A percentile compares a stretch with the other conserved stretches of the same genome.
Conservation (phyloP, 2,888 invertebrate species). For the Gymnocheta viridis region DNA sequence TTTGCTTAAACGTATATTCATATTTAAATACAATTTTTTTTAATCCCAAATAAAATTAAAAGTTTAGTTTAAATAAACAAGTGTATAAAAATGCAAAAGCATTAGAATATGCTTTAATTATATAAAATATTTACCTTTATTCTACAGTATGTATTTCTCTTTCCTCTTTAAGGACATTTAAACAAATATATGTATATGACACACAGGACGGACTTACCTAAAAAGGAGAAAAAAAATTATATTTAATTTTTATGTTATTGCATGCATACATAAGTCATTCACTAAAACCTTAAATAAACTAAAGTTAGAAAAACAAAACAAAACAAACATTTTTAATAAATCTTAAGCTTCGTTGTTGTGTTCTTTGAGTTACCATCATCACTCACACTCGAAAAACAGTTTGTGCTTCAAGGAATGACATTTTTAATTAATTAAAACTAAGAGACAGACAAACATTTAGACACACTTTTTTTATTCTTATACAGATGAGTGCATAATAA, state of each 20-base stretch:
- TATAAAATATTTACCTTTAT: constrained; percentile 34
- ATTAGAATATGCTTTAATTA: constrained; percentile 35
- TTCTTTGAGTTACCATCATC: neutral
- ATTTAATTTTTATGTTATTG: neutral
- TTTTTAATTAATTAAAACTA: constrained; percentile 45
- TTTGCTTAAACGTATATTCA: neutral
- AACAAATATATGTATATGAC: neutral
- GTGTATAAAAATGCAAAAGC: neutral
- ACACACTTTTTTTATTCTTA: constrained; percentile 6
- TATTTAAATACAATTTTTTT: neutral
- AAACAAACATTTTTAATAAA: constrained; percentile 10
- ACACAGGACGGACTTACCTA: constrained; percentile 53
- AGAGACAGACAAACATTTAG: constrained; percentile 8
- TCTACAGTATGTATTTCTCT: neutral
- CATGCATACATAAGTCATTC: neutral
- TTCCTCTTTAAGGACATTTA: neutral
- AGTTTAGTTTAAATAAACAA: neutral
- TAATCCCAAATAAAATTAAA: neutral
- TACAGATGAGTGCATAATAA: neutral
- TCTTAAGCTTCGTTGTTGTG: constrained; percentile 3
- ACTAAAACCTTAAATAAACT: constrained; percentile 5
- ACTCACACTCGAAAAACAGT: neutral
- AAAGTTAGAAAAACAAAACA: no score
- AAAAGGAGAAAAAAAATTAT: constrained; percentile 6
- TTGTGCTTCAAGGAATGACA: constrained; percentile 7